Evolutionary conservation across 53 echinoderm and acorn worm genomes (phyloP).

Genomic region (Paracentrotus lividus): DNA sequence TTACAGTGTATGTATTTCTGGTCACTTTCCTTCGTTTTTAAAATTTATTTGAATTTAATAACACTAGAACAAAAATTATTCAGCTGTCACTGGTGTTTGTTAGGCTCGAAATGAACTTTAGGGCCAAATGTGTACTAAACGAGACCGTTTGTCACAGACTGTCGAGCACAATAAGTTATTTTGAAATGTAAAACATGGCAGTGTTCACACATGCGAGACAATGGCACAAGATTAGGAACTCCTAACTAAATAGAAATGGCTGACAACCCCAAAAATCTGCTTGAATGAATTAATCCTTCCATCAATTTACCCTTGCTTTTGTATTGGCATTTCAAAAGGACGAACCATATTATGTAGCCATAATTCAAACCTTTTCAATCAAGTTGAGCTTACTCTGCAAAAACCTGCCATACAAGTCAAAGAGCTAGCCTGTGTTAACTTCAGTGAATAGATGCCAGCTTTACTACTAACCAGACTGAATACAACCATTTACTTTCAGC

Average conservation of each 20-base stretch:
- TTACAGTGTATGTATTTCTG: too few relatives aligned
- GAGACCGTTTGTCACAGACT: too few relatives aligned
- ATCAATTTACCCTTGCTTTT: not conserved
- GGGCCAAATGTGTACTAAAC: too few relatives aligned
- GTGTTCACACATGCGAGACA: not conserved
- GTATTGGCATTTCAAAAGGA: not conserved
- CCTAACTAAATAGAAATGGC: not conserved
- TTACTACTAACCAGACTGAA: not conserved
- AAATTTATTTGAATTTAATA: too few relatives aligned
- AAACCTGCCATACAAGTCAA: not conserved
- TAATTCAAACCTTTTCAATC: not conserved
- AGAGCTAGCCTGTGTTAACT: not conserved
- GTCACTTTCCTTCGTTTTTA: too few relatives aligned
- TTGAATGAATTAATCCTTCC: not conserved
- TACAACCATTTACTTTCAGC: not conserved
- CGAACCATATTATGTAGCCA: not conserved
- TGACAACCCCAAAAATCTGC: not conserved
- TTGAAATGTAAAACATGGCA: not conserved
- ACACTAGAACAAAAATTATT: too few relatives aligned
- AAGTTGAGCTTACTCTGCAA: not conserved
- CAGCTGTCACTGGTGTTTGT: too few relatives aligned
- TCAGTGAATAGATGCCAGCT: not conserved
- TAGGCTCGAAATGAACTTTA: too few relatives aligned
- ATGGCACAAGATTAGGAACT: not conserved
- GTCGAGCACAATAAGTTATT: too few relatives aligned